Percentiles rank a stretch among this genome's conserved stretches.
These are phyloP conservation scores for Mya arenaria DNA, from an alignment of 1,140 invertebrate genomes.

Conservation along the genomic window DNA sequence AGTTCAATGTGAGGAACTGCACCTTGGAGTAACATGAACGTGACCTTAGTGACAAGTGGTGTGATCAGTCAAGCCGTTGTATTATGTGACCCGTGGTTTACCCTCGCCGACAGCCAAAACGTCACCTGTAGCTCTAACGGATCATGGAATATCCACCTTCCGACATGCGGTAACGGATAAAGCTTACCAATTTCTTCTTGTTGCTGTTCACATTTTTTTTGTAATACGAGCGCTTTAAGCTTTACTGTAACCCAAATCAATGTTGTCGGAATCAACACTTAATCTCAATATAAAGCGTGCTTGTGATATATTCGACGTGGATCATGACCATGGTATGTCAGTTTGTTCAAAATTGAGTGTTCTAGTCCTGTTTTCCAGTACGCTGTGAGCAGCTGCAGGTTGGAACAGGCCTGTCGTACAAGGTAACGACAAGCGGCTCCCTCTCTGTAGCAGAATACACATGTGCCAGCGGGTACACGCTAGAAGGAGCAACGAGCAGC, in stretches of 20 bases:
- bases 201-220: too few species aligned
- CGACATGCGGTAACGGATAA: conserved; percentile 14
- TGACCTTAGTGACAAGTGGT: background rate
- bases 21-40: background rate
- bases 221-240: too few species aligned
- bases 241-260: too few species aligned
- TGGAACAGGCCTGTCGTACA: conserved; percentile 12
- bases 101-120: conserved; percentile 8
- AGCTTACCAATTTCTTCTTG: background rate
- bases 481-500: conserved; percentile 4
- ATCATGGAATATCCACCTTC: background rate
- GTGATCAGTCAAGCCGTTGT: background rate
- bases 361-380: too few species aligned
- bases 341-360: too few species aligned
- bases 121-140: conserved; percentile 29
- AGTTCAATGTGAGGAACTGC: conserved; percentile 7
- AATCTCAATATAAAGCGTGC: too few species aligned
- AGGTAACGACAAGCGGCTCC: background rate
- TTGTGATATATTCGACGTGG: too few species aligned
- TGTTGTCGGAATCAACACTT: too few species aligned
- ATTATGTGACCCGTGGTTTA: conserved; percentile 6
- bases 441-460: background rate
- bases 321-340: too few species aligned
- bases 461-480: background rate
- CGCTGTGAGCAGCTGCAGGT: conserved; percentile 6